These are phyloP conservation scores for Okapia johnstoni DNA, from an alignment of 2,113 vertebrate species.

Conservation along the genomic window DNA sequence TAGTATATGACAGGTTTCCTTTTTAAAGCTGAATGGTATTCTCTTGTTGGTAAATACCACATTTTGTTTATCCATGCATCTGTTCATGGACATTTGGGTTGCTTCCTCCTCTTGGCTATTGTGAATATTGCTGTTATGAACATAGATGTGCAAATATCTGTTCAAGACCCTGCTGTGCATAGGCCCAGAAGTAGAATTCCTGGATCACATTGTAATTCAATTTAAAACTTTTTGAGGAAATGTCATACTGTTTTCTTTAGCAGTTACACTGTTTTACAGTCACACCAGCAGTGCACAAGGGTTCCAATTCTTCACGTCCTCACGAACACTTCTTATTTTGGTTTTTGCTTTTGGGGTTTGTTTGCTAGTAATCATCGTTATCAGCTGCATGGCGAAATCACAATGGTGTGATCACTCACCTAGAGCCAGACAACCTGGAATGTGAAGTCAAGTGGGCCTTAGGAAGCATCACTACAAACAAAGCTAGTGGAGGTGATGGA, in stretches of 20 bases:
- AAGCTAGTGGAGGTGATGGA: not conserved
- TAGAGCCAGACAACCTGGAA: not conserved
- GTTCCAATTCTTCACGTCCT: not conserved
- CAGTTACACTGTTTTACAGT: not conserved
- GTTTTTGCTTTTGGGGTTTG: not conserved
- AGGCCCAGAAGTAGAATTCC: not conserved
- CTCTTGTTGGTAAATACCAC: not conserved
- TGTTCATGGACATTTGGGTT: not conserved
- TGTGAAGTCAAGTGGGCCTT: not conserved
- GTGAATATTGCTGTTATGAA: not conserved
- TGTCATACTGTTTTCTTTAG: not conserved
- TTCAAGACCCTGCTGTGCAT: not conserved
- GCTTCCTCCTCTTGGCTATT: not conserved
- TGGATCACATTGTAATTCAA: not conserved
- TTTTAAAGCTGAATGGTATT: not conserved
- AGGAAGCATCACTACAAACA: not conserved
- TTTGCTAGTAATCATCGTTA: not conserved
- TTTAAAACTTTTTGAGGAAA: conserved; percentile 1
- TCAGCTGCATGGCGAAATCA: not conserved
- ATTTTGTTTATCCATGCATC: not conserved
- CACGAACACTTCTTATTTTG: not conserved
- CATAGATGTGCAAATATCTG: not conserved
- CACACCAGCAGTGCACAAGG: not conserved
- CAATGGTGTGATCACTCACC: not conserved
- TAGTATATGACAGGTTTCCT: not conserved